Conservation (phyloP, 1,140 invertebrate genomes). For the Apis florea region DNA sequence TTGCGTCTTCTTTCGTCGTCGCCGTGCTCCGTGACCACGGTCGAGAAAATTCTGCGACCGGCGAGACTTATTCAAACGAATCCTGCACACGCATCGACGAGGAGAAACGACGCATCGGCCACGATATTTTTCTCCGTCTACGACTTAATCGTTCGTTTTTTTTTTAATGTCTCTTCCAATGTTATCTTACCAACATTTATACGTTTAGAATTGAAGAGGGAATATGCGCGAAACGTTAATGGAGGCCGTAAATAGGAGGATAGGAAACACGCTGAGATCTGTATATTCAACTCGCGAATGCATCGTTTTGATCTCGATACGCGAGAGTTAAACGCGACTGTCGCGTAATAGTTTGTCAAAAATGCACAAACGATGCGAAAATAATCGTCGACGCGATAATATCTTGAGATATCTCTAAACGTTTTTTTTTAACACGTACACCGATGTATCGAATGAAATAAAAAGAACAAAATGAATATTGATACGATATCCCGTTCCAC, state of each 20-base stretch:
- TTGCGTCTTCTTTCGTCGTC: constrained; percentile 33
- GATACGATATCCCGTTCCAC: background rate
- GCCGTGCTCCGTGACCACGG: background rate
- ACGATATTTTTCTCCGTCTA: background rate
- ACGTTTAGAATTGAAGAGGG: background rate
- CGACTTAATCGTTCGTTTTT: constrained; percentile 23
- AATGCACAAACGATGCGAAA: constrained; percentile 30
- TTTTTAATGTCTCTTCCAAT: background rate
- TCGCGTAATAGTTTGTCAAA: constrained; percentile 16
- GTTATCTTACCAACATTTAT: background rate
- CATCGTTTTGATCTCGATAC: constrained; percentile 45
- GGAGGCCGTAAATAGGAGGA: constrained; percentile 43
- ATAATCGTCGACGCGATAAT: constrained; percentile 40
- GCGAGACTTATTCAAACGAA: constrained; percentile 2
- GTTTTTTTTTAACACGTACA: too few species aligned
- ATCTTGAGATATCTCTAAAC: too few species aligned
- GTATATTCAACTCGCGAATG: constrained; percentile 62
- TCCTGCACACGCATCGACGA: background rate
- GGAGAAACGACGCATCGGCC: background rate
- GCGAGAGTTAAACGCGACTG: constrained; percentile 47
- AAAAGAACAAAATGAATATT: background rate
- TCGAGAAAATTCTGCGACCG: constrained; percentile 38
- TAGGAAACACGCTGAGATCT: constrained; percentile 25
- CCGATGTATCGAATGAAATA: background rate
- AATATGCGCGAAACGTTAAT: constrained; percentile 25